Evolutionary conservation across 1,140 invertebrate genomes (phyloP).

Genomic region (Magallana gigas): DNA sequence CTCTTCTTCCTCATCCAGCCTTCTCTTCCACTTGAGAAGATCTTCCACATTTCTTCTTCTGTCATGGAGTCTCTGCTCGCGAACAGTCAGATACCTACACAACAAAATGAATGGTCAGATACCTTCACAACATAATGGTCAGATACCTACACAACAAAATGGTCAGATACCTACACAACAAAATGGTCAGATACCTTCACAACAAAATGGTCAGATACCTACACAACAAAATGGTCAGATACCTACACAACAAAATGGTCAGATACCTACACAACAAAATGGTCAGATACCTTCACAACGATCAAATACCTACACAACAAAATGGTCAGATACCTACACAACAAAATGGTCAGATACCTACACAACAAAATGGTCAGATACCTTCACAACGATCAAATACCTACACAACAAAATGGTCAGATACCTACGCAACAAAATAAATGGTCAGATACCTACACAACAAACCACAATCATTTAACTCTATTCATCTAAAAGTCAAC

Average conservation of each 20-base stretch:
- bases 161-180: too few species aligned
- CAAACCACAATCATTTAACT: too few species aligned
- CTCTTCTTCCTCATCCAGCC: conserved; percentile 77
- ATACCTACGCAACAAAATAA: too few species aligned
- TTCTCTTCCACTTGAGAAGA: conserved; percentile 77
- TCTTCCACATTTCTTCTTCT: conserved; percentile 77
- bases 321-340: too few species aligned
- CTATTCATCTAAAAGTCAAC: too few species aligned
- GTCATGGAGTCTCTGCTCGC: conserved; percentile 75
- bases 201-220: too few species aligned
- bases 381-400: conserved; percentile 58
- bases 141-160: too few species aligned
- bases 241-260: conserved; percentile 63
- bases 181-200: too few species aligned
- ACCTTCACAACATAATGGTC: neutral
- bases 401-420: neutral
- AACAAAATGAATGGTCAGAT: neutral
- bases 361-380: conserved; percentile 71
- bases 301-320: too few species aligned
- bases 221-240: conserved; percentile 69
- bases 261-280: neutral
- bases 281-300: neutral
- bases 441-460: too few species aligned
- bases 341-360: too few species aligned
- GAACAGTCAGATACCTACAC: conserved; percentile 75